phyloP scores from a whole-genome alignment of 2,113 vertebrate genomes.

The Nothocercus nigrocapillus region DNA sequence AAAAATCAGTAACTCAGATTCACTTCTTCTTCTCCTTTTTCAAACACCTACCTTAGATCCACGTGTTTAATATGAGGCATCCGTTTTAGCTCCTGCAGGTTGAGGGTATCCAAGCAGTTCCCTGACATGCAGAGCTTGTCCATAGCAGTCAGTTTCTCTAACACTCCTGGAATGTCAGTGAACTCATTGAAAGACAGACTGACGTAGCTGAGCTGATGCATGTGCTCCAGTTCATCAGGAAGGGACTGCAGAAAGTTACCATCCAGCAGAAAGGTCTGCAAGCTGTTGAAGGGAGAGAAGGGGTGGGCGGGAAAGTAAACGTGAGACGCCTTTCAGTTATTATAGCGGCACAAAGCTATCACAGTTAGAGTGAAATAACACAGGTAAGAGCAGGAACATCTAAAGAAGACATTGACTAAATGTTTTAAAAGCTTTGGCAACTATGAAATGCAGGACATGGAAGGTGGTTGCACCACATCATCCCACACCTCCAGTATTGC shows the following conservation, averaged over 20 bases:
- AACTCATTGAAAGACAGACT: constrained; percentile 98
- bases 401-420: not conserved
- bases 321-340: constrained; percentile 33
- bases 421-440: constrained; percentile 1
- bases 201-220: constrained; percentile 89
- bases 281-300: constrained; percentile 72
- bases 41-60: constrained; percentile 86
- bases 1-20: not conserved
- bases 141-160: constrained; percentile 89
- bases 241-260: constrained; percentile 92
- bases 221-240: constrained; percentile 88
- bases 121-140: constrained; percentile 98
- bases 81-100: constrained; percentile 83
- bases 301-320: not conserved
- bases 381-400: too few relatives aligned
- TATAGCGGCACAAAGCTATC: not conserved
- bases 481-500: not conserved
- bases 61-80: constrained; percentile 93
- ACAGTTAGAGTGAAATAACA: not conserved
- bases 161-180: constrained; percentile 86
- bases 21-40: not conserved
- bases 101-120: constrained; percentile 86
- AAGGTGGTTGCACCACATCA: not conserved
- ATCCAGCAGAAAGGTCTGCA: constrained; percentile 96
- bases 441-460: not conserved